Evolutionary conservation across 2,113 vertebrate species (phyloP), one percentile per base, ranked within the genome.

Genomic region (Pseudopipra pipra): DNA sequence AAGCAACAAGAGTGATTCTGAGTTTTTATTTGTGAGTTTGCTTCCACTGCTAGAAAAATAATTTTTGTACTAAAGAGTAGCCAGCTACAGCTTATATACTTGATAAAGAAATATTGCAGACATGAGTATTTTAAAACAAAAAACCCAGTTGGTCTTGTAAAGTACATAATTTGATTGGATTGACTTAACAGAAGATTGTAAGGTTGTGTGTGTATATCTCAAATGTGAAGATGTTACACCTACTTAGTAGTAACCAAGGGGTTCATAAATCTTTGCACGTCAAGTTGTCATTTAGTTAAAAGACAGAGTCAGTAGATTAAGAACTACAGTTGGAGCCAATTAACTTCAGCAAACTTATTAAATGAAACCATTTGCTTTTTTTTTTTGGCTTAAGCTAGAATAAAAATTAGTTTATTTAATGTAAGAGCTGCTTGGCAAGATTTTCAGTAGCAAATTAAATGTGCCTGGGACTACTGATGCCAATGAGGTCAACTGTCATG

Each of bases 371-470:
- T 91, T 95, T 2, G 0, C 56, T 91, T 94, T 71, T 46, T 76
- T 85, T 94, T 87, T 94, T 87, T 90, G 62, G 77, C 75, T 91
- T 41, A 79, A 79, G 44, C 11, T 76, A 63, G 27, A 88, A 90
- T 73, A 80, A 79, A 92, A 95, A 89, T 56, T 62, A 89, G 47
- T 68, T 89, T 89, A 79, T 87, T 87, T 97, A 85, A 89, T 52
- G 12, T 73, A 87, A 90, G 58, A 90, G 19, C 49, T 74, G 6
- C 46, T 85, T 93, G 95, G 88, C 88, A 68, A 74, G 51, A 74
- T 67, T 90, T 94, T 11, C 41, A 35, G 22, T 73, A 46, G 82
- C 25, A 93, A 96, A 95, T 94, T 85, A 95, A 90, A 93, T 96
- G 82, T 93, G 82, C 71, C 24, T 85, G 49, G 17, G 54, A 82